Base-by-base conservation (phyloP, 2,797 vertebrate genomes). In the Lophura swinhoii region DNA sequence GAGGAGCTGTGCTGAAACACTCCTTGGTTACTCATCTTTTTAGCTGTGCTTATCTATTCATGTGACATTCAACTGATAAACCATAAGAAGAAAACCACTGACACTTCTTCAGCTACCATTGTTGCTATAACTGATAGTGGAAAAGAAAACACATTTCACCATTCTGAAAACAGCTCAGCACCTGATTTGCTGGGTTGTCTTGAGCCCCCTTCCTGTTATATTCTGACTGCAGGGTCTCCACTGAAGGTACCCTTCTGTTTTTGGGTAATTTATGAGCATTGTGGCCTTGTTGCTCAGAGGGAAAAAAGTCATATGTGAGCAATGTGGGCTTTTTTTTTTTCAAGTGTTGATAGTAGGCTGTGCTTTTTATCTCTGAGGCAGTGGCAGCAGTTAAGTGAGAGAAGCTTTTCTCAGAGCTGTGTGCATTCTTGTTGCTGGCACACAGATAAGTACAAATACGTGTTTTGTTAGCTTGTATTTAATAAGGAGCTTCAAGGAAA, bases 391-490 rank as follows among this genome's bases (percentile, higher is more conserved):
- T 23, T 48, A 9, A 37, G 55, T 46, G 68, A 69, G 76, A 74
- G 35, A 37, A 33, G 79, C 59, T 88, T 84, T 81, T 60, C 60
- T 78, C 87, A 80, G 84, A 76, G 60, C 78, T 70, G 21, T n/a
- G 5, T 35, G 83, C 26, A 15, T 78, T 83, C 84, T 35, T 79
- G 73, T 66, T 88, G 41, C 82, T 76, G 71, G 20, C 69, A 22
- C 67, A 41, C 5, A 17, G 66, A 85, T 75, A 73, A 92, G 55
- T 46, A 58, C 62, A 68, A 70, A 18, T 26, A n/a, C 80, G 73
- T 23, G 41, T 41, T 91, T 53, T 87, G 71, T 94, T 83, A 51
- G 10, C 49, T 93, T 80, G 18, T 56, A 3, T 86, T 67, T 87
- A 63, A 66, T 55, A 60, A 64, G 56, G 64, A 82, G 48, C 60